phyloP scores from a whole-genome alignment of 1,140 invertebrate species.

The Copidosoma floridanum region DNA sequence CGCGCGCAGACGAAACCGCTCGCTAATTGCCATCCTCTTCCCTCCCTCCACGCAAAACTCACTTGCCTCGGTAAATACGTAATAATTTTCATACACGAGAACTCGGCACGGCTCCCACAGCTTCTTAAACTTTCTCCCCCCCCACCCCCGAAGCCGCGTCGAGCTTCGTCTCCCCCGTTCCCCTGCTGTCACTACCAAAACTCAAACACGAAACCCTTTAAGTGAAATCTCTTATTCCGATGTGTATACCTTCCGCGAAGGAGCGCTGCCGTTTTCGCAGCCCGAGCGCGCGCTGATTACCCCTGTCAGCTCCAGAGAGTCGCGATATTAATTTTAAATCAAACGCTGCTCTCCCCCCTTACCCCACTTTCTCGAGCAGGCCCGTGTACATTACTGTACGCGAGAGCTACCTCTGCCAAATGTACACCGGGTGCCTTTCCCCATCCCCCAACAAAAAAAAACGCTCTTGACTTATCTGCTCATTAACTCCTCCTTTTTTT shows the following conservation, averaged over 20 bases:
- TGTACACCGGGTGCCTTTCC: conserved; percentile 14
- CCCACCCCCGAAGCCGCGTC: too few relatives aligned
- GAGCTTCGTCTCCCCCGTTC: conserved; percentile 23
- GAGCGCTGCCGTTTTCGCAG: conserved; percentile 40
- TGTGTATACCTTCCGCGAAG: conserved; percentile 49
- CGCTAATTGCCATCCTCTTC: too few relatives aligned
- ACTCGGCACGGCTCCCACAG: too few relatives aligned
- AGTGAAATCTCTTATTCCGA: conserved; percentile 59
- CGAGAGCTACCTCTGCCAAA: conserved; percentile 9
- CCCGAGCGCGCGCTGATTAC: conserved; percentile 47
- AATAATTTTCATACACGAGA: too few relatives aligned
- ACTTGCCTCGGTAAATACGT: too few relatives aligned
- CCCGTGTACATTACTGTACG: too few relatives aligned
- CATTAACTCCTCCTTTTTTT: conserved; percentile 26
- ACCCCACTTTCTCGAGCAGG: too few relatives aligned
- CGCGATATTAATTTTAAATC: conserved; percentile 57
- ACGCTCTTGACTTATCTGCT: conserved; percentile 28
- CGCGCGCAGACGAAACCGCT: too few relatives aligned
- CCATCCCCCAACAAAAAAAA: too few relatives aligned
- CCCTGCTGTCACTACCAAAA: conserved; percentile 56
- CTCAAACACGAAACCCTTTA: conserved; percentile 58
- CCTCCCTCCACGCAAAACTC: too few relatives aligned
- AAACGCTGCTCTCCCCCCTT: too few relatives aligned
- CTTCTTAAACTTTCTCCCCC: too few relatives aligned
- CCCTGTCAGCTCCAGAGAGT: conserved; percentile 56